Evolutionary conservation across 1,140 invertebrate species (phyloP), one percentile per base, ranked within the genome.

Genomic region (Anastrepha obliqua): DNA sequence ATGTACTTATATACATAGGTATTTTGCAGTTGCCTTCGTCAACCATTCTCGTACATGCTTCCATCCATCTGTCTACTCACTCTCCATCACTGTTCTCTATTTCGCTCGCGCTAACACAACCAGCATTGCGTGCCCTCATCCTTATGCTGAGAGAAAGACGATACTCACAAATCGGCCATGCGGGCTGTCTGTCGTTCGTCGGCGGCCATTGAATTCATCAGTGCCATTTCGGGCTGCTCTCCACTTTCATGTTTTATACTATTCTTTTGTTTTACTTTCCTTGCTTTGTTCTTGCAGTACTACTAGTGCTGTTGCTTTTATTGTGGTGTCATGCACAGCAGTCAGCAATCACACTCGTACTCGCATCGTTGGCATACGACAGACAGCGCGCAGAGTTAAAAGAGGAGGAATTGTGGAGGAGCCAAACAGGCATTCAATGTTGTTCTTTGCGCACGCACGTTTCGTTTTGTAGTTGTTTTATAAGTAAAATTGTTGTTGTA

Each of bases 161-260:
- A 9, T 20, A 47, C 47, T 81, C 44, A 7, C 64, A 11, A 78
- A 42, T 42, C 74, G 47, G 47, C 74, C 74, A 55, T 81, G 42
- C 42, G 17, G 39, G 47, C 17, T 81, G 74, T 81, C 44, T 55
- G 74, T 29, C n/a, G 47, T 81, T 55, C 44, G n/a, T 81, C 74
- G 47, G 74, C 74, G 47, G 74, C 74, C 74, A 81, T 81, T 81
- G 74, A 81, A 81, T 55, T 81, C 17, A 81, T 44, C 42, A 81
- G 47, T 58, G 74, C 74, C 51, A 81, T 81, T 81, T 81, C 74
- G 74, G 11, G 74, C 29, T 74, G 15, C 42, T 81, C 47, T 81
- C 44, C 74, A 29, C 74, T 55, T 2, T 51, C 74, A 13, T 74
- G 15, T 74, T 74, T 74, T 74, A 2, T 74, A n/a, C 67, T 47